These are phyloP conservation scores for Magallana gigas DNA, from an alignment of 1,140 invertebrate genomes.

Conservation along the genomic window DNA sequence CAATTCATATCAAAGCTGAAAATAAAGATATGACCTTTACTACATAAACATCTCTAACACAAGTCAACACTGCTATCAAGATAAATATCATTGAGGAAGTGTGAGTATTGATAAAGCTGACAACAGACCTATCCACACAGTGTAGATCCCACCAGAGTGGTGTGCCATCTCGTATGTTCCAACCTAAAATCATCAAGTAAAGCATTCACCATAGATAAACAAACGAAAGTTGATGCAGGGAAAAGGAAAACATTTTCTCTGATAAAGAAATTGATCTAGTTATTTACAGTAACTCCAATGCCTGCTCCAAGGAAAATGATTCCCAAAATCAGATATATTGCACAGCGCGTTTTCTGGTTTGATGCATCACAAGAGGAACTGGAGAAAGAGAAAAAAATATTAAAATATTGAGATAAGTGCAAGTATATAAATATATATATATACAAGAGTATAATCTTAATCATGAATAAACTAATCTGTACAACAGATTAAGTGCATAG, in stretches of 20 bases:
- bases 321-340: conserved; percentile 89
- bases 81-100: too few species aligned
- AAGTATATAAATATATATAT: not conserved
- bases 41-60: not conserved
- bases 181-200: conserved; percentile 74
- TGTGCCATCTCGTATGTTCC: conserved; percentile 81
- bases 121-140: conserved; percentile 88
- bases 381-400: conserved; percentile 50
- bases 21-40: not conserved
- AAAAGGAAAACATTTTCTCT: too few species aligned
- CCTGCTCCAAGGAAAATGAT: conserved; percentile 87
- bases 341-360: conserved; percentile 88
- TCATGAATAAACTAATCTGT: too few species aligned
- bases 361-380: conserved; percentile 92
- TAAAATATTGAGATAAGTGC: too few species aligned
- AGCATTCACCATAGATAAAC: not conserved
- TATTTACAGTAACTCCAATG: conserved; percentile 88
- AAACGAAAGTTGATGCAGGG: too few species aligned
- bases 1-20: not conserved
- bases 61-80: too few species aligned
- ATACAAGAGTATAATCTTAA: not conserved
- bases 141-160: conserved; percentile 87
- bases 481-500: too few species aligned
- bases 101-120: not conserved
- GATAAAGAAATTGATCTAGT: not conserved